phyloP scores from a whole-genome alignment of 1,140 invertebrate species.

The Lordiphosa clarofinis region DNA sequence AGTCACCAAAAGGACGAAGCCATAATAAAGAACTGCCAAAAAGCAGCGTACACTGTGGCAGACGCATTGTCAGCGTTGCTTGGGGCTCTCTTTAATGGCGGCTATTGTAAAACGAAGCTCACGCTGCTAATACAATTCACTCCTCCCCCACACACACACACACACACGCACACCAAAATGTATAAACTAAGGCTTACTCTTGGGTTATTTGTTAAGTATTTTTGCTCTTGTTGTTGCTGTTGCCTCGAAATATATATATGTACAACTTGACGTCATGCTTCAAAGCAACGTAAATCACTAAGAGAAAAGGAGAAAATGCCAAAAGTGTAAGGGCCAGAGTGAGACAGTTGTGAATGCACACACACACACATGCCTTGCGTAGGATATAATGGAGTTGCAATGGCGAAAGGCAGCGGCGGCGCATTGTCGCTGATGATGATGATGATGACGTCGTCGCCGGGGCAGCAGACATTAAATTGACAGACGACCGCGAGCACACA shows the following conservation, averaged over 20 bases:
- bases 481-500: constrained; percentile 59
- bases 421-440: constrained; percentile 25
- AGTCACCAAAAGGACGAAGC: constrained; percentile 28
- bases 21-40: constrained; percentile 73
- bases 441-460: constrained; percentile 41
- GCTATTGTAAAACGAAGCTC: constrained; percentile 42
- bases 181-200: constrained; percentile 15
- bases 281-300: constrained; percentile 66
- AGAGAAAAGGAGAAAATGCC: constrained; percentile 35
- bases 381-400: constrained; percentile 68
- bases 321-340: constrained; percentile 2
- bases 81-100: constrained; percentile 38
- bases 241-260: constrained; percentile 23
- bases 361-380: constrained; percentile 26
- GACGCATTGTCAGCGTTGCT: constrained; percentile 53
- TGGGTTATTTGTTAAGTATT: constrained; percentile 66
- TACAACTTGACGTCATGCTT: constrained; percentile 74
- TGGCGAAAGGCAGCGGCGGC: constrained; percentile 32
- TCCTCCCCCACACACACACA: constrained; percentile 32
- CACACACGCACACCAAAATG: constrained; percentile 11
- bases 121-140: constrained; percentile 50
- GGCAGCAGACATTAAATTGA: constrained; percentile 71
- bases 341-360: constrained; percentile 3
- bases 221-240: constrained; percentile 34
- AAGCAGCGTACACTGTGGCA: constrained; percentile 44